These are phyloP conservation scores for Platycheirus rosarum DNA, from an alignment of 2,888 invertebrate species.

Conservation along the genomic window DNA sequence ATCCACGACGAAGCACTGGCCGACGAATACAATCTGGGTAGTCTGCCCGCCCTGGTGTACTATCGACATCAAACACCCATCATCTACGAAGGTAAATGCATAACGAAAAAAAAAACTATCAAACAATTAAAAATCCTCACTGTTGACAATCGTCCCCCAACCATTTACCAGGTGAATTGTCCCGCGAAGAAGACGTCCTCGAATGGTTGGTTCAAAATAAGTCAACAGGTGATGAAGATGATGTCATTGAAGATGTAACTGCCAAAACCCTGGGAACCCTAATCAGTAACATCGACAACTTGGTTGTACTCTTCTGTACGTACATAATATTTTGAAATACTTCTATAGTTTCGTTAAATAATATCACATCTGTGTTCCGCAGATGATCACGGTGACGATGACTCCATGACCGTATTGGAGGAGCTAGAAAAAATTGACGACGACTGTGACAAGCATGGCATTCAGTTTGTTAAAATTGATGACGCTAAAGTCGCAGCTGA, in stretches of 20 bases:
- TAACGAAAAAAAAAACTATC: too few species aligned
- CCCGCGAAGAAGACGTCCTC: constrained; percentile 94
- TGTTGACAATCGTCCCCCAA: constrained; percentile 45
- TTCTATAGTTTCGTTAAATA: constrained; percentile 11
- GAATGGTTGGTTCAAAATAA: constrained; percentile 97
- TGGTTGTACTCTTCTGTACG: constrained; percentile 96
- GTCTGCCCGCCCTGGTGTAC: constrained; percentile 94
- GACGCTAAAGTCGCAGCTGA: constrained; percentile 92
- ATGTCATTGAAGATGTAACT: constrained; percentile 97
- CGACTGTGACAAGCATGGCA: constrained; percentile 95
- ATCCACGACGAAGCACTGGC: constrained; percentile 95
- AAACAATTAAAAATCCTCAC: too few species aligned
- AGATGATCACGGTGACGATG: constrained; percentile 96
- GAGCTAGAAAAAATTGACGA: constrained; percentile 97
- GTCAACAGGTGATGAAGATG: constrained; percentile 96
- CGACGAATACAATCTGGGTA: constrained; percentile 95
- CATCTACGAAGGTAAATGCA: constrained; percentile 94
- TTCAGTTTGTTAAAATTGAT: constrained; percentile 96
- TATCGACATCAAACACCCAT: constrained; percentile 97
- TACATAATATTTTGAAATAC: constrained; percentile 76
- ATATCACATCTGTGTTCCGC: constrained; percentile 65
- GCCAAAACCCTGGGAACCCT: constrained; percentile 93
- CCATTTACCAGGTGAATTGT: constrained; percentile 88
- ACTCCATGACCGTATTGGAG: constrained; percentile 91
- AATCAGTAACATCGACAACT: constrained; percentile 94